Conservation (phyloP, 2,797 vertebrate genomes). For the Diplodus sargus region DNA sequence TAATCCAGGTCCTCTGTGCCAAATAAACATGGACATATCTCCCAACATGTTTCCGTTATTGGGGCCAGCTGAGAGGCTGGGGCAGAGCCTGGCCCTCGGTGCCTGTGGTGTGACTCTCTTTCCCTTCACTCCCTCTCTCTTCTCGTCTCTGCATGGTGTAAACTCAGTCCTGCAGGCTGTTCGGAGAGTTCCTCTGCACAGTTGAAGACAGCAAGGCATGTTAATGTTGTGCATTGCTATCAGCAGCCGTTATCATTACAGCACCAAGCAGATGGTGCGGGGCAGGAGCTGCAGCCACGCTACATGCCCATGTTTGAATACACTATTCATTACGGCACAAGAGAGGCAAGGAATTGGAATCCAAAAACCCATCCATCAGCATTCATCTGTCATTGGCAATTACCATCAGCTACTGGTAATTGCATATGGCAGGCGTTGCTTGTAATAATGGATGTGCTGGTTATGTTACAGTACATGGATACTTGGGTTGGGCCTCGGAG, state of each 20-base stretch:
- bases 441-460: constrained; percentile 60
- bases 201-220: constrained; percentile 33
- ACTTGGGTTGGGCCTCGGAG: constrained; percentile 38
- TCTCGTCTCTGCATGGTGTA: background rate
- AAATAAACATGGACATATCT: constrained; percentile 47
- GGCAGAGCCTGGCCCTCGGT: background rate
- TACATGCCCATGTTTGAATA: constrained; percentile 49
- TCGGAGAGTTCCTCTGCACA: constrained; percentile 29
- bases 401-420: constrained; percentile 63
- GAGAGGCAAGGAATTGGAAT: constrained; percentile 36
- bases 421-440: constrained; percentile 53
- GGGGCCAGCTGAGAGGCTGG: constrained; percentile 11
- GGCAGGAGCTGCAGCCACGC: constrained; percentile 23
- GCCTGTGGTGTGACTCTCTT: background rate
- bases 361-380: constrained; percentile 63
- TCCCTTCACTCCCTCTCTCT: background rate
- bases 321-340: constrained; percentile 25
- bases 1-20: constrained; percentile 37
- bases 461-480: constrained; percentile 51
- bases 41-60: constrained; percentile 30
- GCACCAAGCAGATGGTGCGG: constrained; percentile 51
- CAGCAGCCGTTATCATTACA: constrained; percentile 43
- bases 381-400: constrained; percentile 61
- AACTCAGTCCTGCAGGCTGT: constrained; percentile 8
- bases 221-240: constrained; percentile 38